Evolutionary conservation across 2,797 vertebrate genomes (phyloP).

Genomic region (Notamacropus eugenii): DNA sequence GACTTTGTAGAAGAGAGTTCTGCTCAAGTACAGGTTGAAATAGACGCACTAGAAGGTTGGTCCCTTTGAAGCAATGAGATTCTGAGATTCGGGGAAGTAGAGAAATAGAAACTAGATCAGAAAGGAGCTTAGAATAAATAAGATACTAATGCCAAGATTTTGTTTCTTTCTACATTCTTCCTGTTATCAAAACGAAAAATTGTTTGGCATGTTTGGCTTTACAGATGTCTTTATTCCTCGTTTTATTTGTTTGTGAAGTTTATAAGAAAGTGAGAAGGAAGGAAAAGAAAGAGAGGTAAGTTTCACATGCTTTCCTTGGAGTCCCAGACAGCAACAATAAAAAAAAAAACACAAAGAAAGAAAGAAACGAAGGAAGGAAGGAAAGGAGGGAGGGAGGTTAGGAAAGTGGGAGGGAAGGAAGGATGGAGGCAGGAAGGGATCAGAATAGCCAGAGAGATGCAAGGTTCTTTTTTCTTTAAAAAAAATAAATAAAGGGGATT

Average conservation of each 20-base stretch:
- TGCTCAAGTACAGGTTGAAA: neutral
- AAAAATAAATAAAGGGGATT: neutral
- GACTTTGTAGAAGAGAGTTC: neutral
- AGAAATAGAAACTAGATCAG: neutral
- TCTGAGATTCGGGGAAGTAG: neutral
- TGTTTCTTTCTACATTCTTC: neutral
- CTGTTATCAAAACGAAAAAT: neutral
- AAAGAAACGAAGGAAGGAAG: too few species aligned
- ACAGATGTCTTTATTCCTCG: neutral
- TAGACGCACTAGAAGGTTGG: neutral
- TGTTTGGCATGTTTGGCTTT: neutral
- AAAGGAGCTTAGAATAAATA: neutral
- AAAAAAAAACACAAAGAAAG: neutral
- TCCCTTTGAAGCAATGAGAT: neutral
- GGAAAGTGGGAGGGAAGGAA: too few species aligned
- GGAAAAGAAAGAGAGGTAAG: neutral
- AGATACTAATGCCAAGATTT: neutral
- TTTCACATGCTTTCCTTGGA: neutral
- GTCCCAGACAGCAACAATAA: neutral
- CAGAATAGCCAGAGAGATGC: neutral
- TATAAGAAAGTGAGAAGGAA: neutral
- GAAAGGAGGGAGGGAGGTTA: too few species aligned
- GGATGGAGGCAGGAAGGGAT: too few species aligned
- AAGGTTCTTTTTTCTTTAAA: neutral
- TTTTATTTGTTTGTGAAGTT: neutral